Base-by-base conservation (phyloP, 2,888 invertebrate species). In the Esperia sulphurella region DNA sequence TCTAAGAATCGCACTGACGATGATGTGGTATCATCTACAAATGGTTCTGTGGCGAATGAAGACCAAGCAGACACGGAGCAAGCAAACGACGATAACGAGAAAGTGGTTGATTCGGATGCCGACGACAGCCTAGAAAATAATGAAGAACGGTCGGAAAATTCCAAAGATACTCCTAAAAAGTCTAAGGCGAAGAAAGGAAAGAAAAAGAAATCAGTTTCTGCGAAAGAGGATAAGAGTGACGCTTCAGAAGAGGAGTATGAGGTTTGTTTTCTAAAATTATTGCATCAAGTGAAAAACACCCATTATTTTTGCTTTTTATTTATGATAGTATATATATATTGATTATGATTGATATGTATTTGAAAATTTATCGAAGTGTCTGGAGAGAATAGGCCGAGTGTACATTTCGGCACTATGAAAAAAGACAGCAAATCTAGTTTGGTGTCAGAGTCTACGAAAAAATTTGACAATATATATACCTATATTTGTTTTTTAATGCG, bases 11-110 rank as follows among this genome's bases (percentile, higher is more conserved):
- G 88, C 54, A 58, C 75, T 37, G 87, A 88, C 43, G 88, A 89
- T 53, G 89, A 89, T 71, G 78, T 80, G 33, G 73, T 84, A 55
- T 88, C 88, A 38, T 89, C 89, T 5, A 88, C 88, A 4, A 88
- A 86, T 59, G 89, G 86, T 46, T 89, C 89, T 37, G 58, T 83
- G 29, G 57, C 52, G 35, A 66, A 66, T 50, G 71, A 69, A 46
- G 69, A 68, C 42, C 61, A 58, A 28, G 56, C 59, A 58, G 71
- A 59, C 48, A 53, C 60, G 8, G 63, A 65, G 44, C 63, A 61
- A 50, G 59, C 59, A 51, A 63, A 66, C 53, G 63, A 65, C 41
- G n/a, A 41, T n/a, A 30, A 30, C 12, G 41, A 41, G 2, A 40
- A 35, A 9, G 46, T 14, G 3, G 14, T 14, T 1, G 63, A 55